Evolutionary conservation across 2,888 invertebrate species (phyloP).

Genomic region (Drosophila robusta): DNA sequence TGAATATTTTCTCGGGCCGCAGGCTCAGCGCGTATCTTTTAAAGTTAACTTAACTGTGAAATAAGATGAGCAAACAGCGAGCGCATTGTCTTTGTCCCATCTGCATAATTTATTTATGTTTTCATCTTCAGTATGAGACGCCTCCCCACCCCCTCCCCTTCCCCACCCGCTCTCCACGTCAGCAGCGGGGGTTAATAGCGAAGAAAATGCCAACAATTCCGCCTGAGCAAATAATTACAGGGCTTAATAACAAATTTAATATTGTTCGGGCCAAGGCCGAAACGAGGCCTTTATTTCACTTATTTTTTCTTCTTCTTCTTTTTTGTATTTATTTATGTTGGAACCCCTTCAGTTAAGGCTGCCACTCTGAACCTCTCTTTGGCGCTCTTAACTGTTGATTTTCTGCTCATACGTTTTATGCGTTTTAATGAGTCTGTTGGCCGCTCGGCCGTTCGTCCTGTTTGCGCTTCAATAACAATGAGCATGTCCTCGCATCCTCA

Average conservation of each 20-base stretch:
- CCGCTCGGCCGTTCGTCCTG: slow-evolving; percentile 18
- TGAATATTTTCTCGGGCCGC: slow-evolving; percentile 26
- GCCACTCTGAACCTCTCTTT: slow-evolving; percentile 1
- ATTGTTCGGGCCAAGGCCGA: slow-evolving; percentile 57
- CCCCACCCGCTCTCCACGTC: no score
- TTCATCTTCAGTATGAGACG: slow-evolving; percentile 36
- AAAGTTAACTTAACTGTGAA: slow-evolving; percentile 79
- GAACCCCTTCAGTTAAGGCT: slow-evolving; percentile 13
- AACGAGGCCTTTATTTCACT: slow-evolving; percentile 17
- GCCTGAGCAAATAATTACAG: slow-evolving; percentile 74
- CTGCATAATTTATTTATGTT: slow-evolving; percentile 77
- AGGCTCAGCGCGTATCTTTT: slow-evolving; percentile 57
- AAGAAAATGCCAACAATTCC: slow-evolving; percentile 70
- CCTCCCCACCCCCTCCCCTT: not conserved
- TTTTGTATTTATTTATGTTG: slow-evolving; percentile 15
- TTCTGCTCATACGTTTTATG: slow-evolving; percentile 65
- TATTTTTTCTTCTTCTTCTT: not conserved
- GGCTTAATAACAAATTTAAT: slow-evolving; percentile 80
- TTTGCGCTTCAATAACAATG: slow-evolving; percentile 68
- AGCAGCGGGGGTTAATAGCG: slow-evolving; percentile 51
- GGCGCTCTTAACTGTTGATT: slow-evolving; percentile 56
- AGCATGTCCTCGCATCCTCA: slow-evolving; percentile 43
- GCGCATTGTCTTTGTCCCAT: slow-evolving; percentile 76
- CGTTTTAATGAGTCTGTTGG: slow-evolving; percentile 72
- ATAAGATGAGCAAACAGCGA: slow-evolving; percentile 71